Conservation (phyloP, 2,888 invertebrate genomes). For the Papilio protenor region DNA sequence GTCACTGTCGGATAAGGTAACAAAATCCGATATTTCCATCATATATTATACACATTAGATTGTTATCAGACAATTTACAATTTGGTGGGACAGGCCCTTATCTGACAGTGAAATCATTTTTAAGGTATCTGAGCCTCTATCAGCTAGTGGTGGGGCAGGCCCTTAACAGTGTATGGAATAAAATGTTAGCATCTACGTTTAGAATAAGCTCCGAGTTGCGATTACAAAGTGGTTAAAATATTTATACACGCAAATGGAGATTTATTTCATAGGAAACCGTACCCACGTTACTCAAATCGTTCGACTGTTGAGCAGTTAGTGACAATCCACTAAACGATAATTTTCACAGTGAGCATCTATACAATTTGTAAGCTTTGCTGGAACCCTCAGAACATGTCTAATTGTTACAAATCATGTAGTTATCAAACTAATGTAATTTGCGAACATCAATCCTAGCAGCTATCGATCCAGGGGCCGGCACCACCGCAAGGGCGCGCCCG, state of each 20-base stretch:
- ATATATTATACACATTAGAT: too few relatives aligned
- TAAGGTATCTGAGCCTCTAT: too few relatives aligned
- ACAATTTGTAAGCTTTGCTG: not conserved
- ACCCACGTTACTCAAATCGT: too few relatives aligned
- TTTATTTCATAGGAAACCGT: not conserved
- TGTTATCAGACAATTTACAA: too few relatives aligned
- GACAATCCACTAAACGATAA: too few relatives aligned
- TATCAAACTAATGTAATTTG: conserved; percentile 15
- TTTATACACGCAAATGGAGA: not conserved
- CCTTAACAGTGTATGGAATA: not conserved
- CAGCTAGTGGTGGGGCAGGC: too few relatives aligned
- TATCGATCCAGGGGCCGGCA: conserved; percentile 50
- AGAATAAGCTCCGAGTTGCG: not conserved
- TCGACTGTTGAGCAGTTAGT: not conserved
- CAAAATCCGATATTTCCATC: too few relatives aligned
- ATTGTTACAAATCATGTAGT: not conserved
- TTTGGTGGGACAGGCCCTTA: too few relatives aligned
- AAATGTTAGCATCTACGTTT: not conserved
- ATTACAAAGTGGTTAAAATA: not conserved
- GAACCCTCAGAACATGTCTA: not conserved
- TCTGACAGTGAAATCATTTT: too few relatives aligned
- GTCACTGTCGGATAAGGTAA: too few relatives aligned
- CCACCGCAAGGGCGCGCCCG: conserved; percentile 56
- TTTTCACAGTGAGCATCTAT: too few relatives aligned
- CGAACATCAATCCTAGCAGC: conserved; percentile 42